phyloP scores from a whole-genome alignment of 2,797 vertebrate species.

The Notolepis coatsorum region DNA sequence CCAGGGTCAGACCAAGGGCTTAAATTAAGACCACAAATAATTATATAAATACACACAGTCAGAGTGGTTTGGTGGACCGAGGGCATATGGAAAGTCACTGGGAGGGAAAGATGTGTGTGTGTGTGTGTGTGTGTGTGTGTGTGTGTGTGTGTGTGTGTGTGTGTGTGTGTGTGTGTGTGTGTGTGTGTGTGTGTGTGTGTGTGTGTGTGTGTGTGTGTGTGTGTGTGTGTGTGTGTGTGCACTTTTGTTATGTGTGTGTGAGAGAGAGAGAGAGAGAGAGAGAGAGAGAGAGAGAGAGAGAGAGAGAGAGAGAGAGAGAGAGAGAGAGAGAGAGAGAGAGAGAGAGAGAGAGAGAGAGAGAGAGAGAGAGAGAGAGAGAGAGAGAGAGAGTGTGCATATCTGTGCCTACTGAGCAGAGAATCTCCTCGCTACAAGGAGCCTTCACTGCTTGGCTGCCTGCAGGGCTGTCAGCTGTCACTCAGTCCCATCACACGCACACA shows the following conservation, averaged over 20 bases:
- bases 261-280: too few relatives aligned
- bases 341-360: too few relatives aligned
- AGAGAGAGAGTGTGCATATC: too few relatives aligned
- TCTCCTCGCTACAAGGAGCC: conserved; percentile 26
- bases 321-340: too few relatives aligned
- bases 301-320: too few relatives aligned
- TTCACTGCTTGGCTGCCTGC: conserved; percentile 56
- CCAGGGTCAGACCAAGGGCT: conserved; percentile 34
- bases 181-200: too few relatives aligned
- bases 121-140: conserved; percentile 10
- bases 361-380: too few relatives aligned
- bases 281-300: too few relatives aligned
- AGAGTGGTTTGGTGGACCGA: conserved; percentile 35
- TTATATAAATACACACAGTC: conserved; percentile 40
- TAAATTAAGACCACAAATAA: conserved; percentile 28
- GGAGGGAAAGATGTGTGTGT: conserved; percentile 11
- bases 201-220: too few relatives aligned
- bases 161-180: conserved; percentile 21
- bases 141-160: conserved; percentile 4
- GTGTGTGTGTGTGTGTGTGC: too few relatives aligned
- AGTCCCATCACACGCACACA: conserved; percentile 39
- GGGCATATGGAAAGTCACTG: conserved; percentile 46
- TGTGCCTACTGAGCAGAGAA: conserved; percentile 31
- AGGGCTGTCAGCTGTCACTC: conserved; percentile 77
- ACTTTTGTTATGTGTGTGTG: too few relatives aligned